phyloP scores from a whole-genome alignment of 2,797 vertebrate species.

The Coregonus ussuriensis region DNA sequence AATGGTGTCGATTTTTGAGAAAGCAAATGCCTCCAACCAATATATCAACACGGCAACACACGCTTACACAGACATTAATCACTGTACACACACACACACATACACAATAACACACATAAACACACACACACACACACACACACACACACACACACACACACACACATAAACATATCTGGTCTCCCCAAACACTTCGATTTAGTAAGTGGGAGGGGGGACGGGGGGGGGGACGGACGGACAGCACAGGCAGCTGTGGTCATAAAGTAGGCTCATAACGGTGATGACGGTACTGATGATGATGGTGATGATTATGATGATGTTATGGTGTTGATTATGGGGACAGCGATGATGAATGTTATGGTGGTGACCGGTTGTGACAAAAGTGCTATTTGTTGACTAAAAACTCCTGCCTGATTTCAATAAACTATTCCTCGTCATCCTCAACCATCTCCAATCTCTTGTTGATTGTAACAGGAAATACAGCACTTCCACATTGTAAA shows the following conservation, averaged over 20 bases:
- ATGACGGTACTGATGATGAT: neutral
- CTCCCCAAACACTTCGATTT: no score
- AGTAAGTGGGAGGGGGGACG: no score
- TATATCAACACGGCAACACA: neutral
- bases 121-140: neutral
- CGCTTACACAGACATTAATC: neutral
- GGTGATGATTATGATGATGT: neutral
- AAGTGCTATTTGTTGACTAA: neutral
- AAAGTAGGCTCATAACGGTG: neutral
- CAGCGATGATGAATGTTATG: neutral
- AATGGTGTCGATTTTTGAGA: constrained; percentile 6
- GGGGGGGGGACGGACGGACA: neutral
- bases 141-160: neutral
- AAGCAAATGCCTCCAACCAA: neutral
- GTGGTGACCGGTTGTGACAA: neutral
- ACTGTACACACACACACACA: neutral
- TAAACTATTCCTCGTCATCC: neutral
- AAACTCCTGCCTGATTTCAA: neutral
- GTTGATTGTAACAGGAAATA: neutral
- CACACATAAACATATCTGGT: no score
- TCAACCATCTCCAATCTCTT: neutral
- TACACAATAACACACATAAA: neutral
- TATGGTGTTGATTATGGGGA: neutral
- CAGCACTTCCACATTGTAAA: neutral
- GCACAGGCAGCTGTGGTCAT: neutral